Conservation (phyloP, 2,797 vertebrate species). For the Rhyacichthys aspro region DNA sequence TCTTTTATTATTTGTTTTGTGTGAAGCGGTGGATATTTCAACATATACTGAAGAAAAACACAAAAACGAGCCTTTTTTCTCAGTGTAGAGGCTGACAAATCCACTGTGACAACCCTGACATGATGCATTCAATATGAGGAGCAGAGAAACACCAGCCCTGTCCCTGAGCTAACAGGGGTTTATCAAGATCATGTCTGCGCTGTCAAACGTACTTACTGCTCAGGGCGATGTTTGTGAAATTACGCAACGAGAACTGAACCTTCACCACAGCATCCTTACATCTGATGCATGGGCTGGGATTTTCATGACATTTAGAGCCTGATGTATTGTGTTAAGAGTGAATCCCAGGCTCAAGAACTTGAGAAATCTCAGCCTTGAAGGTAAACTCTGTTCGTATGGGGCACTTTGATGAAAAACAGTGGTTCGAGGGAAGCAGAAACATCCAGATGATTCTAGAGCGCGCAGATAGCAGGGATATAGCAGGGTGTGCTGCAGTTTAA, state of each 20-base stretch:
- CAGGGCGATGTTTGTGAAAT: constrained; percentile 5
- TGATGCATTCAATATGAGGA: constrained; percentile 14
- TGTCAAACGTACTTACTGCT: constrained; percentile 27
- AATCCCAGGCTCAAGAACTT: constrained; percentile 17
- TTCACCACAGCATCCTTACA: not conserved
- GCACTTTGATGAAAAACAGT: constrained; percentile 21
- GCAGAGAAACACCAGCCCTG: constrained; percentile 17
- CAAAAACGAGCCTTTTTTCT: constrained; percentile 11
- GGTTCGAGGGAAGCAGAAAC: not conserved
- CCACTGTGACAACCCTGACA: constrained; percentile 25
- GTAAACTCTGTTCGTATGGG: constrained; percentile 22
- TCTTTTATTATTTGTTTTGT: no score
- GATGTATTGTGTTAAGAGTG: constrained; percentile 22
- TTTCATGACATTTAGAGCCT: constrained; percentile 24
- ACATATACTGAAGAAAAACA: not conserved
- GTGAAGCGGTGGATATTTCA: not conserved
- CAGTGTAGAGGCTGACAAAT: constrained; percentile 23
- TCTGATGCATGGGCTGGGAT: constrained; percentile 2
- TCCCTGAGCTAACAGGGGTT: constrained; percentile 17
- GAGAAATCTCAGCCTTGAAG: constrained; percentile 35
- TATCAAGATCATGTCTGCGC: constrained; percentile 24
- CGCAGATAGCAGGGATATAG: no score
- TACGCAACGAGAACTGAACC: constrained; percentile 19
- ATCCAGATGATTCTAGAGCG: no score
- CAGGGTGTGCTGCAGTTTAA: no score